Conservation (phyloP, 2,888 invertebrate species). For the Melinaea marsaeus region DNA sequence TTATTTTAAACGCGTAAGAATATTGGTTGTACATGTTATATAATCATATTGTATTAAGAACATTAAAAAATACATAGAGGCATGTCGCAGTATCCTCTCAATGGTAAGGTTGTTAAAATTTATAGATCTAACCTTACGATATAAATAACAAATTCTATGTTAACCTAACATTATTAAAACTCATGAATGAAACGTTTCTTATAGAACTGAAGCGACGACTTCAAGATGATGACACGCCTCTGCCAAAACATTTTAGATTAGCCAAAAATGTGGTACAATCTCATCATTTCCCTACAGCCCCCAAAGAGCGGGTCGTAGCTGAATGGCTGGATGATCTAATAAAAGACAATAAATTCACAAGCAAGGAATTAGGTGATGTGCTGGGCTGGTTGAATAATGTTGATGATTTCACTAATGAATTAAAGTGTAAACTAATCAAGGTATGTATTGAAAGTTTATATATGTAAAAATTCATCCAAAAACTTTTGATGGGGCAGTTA, state of each 20-base stretch:
- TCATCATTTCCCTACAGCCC: constrained; percentile 65
- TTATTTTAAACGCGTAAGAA: too few relatives aligned
- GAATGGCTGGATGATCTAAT: constrained; percentile 66
- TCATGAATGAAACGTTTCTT: constrained; percentile 30
- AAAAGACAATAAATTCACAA: constrained; percentile 45
- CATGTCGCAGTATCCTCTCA: constrained; percentile 63
- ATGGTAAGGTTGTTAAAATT: constrained; percentile 47
- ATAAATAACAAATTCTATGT: constrained; percentile 21
- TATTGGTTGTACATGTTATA: too few relatives aligned
- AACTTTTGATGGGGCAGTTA: too few relatives aligned
- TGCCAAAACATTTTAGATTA: constrained; percentile 73
- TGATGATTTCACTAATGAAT: constrained; percentile 57
- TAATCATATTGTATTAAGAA: not conserved
- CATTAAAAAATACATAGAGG: not conserved
- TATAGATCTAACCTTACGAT: constrained; percentile 39
- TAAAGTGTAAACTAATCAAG: constrained; percentile 61
- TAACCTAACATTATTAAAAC: constrained; percentile 13
- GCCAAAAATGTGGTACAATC: constrained; percentile 74
- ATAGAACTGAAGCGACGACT: constrained; percentile 70
- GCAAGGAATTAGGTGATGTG: constrained; percentile 51
- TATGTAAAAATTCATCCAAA: too few relatives aligned
- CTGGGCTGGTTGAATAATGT: constrained; percentile 52
- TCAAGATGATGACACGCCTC: constrained; percentile 57
- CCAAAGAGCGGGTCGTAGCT: constrained; percentile 71
- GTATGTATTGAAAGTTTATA: constrained; percentile 39